phyloP scores from a whole-genome alignment of 2,113 vertebrate species.

The Felis catus region F.catus_Fca126_mat1.0 CM031418.1:137454001-137454500 shows the following conservation, averaged over 20 bases:
- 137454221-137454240: slow-evolving; percentile 11
- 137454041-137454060: not conserved
- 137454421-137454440: not conserved
- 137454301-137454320: not conserved
- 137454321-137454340: not conserved
- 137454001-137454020: slow-evolving; percentile 72
- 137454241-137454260: not conserved
- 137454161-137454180: not conserved
- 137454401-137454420: slow-evolving; percentile 58
- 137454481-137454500: not conserved
- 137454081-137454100: not conserved
- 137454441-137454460: slow-evolving; percentile 67
- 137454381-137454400: not conserved
- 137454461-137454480: not conserved
- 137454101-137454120: not conserved
- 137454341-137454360: not conserved
- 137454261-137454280: not conserved
- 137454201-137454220: slow-evolving; percentile 74
- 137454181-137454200: not conserved
- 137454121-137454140: not conserved
- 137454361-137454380: not conserved
- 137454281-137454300: not conserved
- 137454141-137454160: not conserved
- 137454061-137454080: slow-evolving; percentile 51
- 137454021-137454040: not conserved